Conservation (phyloP, 2,888 invertebrate species). For the Dusona sp. region DNA sequence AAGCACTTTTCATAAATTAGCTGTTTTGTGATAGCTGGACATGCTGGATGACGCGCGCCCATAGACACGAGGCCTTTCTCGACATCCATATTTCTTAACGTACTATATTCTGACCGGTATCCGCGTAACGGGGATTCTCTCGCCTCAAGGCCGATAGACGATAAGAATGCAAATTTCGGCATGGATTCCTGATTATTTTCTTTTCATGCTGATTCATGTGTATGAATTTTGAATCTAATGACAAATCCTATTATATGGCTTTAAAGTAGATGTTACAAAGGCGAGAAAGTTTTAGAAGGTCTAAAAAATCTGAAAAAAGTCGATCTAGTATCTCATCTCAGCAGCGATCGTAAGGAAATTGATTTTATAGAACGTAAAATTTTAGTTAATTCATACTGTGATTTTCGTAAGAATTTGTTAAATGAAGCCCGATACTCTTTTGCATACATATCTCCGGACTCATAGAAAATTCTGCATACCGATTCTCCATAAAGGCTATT, state of each 20-base stretch:
- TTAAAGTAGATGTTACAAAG: conserved; percentile 14
- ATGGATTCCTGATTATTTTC: conserved; percentile 56
- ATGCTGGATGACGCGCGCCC: neutral
- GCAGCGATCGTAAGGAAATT: neutral
- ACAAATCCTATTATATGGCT: conserved; percentile 27
- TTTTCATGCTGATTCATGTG: conserved; percentile 29
- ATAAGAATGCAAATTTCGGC: conserved; percentile 69
- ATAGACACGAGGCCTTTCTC: neutral
- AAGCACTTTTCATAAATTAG: neutral
- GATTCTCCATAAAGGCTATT: neutral
- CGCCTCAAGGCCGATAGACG: conserved; percentile 62
- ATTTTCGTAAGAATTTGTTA: neutral
- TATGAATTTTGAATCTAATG: conserved; percentile 15
- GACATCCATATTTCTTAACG: conserved; percentile 17
- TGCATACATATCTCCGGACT: neutral
- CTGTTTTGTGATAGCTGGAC: neutral
- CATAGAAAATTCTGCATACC: neutral
- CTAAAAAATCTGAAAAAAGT: neutral
- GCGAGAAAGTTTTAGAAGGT: neutral
- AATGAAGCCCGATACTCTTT: neutral
- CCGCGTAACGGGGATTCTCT: conserved; percentile 58
- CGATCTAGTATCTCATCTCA: neutral
- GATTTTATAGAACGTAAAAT: neutral
- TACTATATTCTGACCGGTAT: conserved; percentile 25
- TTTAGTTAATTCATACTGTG: neutral